A percentile compares a stretch with the other conserved stretches of the same genome.
These are phyloP conservation scores for Mastomys coucha DNA, from an alignment of 2,113 vertebrate genomes.

Conservation along the genomic window DNA sequence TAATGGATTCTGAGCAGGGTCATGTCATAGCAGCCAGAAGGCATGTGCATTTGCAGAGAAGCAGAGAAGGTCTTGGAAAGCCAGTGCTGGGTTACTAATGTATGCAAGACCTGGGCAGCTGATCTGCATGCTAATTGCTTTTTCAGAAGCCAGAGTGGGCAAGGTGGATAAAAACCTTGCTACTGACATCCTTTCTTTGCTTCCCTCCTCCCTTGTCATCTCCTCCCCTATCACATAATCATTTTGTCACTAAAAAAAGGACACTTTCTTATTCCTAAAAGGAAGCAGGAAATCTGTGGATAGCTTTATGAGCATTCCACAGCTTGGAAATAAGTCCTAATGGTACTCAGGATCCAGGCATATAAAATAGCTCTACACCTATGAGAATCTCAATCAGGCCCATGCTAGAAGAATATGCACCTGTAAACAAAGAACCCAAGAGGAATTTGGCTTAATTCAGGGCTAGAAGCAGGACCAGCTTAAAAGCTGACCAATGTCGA, in stretches of 20 bases:
- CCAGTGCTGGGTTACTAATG: constrained; percentile 36
- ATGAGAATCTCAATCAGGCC: neutral
- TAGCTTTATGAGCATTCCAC: neutral
- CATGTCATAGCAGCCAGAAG: constrained; percentile 64
- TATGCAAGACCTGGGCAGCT: neutral
- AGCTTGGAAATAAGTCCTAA: constrained; percentile 31
- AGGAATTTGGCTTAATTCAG: neutral
- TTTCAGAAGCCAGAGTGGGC: constrained; percentile 1
- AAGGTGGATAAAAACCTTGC: neutral
- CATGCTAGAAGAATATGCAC: neutral
- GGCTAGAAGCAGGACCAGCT: neutral
- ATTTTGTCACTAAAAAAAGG: neutral
- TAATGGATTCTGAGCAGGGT: constrained; percentile 72
- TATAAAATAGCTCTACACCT: neutral
- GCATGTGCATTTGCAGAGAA: constrained; percentile 51
- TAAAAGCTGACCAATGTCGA: neutral
- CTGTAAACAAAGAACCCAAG: neutral
- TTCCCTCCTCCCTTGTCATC: neutral
- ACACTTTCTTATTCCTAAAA: neutral
- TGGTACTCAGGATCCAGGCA: neutral
- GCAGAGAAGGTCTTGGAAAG: constrained; percentile 30
- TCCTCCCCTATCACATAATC: neutral
- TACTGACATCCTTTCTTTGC: neutral
- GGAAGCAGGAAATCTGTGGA: constrained; percentile 46
- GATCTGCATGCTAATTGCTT: constrained; percentile 68